Evolutionary conservation across 2,888 invertebrate genomes (phyloP).

Genomic region (Augiades crinisus): DNA sequence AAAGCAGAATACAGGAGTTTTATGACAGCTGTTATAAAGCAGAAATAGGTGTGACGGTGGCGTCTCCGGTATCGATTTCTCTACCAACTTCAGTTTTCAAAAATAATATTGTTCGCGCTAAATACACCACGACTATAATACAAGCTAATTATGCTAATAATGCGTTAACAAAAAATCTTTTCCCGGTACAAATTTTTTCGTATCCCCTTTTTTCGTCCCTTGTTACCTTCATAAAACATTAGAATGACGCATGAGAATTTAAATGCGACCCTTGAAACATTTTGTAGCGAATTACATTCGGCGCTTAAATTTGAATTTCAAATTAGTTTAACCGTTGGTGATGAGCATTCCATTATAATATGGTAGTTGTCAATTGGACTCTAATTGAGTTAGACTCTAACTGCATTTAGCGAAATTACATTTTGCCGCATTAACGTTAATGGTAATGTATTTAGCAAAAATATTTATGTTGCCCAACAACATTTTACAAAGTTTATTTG

Average conservation of each 20-base stretch:
- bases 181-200: not conserved
- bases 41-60: too few relatives aligned
- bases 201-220: not conserved
- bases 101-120: too few relatives aligned
- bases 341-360: conserved; percentile 25
- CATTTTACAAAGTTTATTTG: too few relatives aligned
- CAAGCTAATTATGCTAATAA: too few relatives aligned
- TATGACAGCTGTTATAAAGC: too few relatives aligned
- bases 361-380: conserved; percentile 23
- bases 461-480: conserved; percentile 3
- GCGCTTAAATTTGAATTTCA: conserved; percentile 23
- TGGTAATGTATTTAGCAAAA: conserved; percentile 12
- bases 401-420: conserved; percentile 19
- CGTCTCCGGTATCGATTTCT: too few relatives aligned
- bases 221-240: conserved; percentile 1
- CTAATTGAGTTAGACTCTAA: conserved; percentile 22
- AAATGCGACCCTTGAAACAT: conserved; percentile 18
- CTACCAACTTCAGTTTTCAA: too few relatives aligned
- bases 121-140: too few relatives aligned
- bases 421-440: conserved; percentile 10
- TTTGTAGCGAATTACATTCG: conserved; percentile 21
- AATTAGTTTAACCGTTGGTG: conserved; percentile 24
- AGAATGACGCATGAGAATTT: conserved; percentile 13
- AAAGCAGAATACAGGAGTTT: too few relatives aligned
- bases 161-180: too few relatives aligned